Evolutionary conservation across 2,797 vertebrate genomes (phyloP).

Genomic region (Bufotes viridis): DNA sequence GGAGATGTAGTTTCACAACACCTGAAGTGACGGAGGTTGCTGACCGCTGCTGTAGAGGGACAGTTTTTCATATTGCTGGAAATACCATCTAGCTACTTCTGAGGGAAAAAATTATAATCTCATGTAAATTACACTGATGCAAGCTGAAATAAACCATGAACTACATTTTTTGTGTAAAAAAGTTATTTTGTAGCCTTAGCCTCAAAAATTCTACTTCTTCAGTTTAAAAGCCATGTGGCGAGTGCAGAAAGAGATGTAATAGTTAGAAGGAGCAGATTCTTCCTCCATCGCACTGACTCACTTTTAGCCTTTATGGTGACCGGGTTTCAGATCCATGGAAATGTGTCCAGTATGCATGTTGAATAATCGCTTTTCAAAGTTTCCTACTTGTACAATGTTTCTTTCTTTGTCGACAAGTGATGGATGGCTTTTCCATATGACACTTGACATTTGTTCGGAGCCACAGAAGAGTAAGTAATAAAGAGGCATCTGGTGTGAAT

Average conservation of each 20-base stretch:
- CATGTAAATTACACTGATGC: background rate
- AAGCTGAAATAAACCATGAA: background rate
- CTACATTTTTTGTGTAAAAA: background rate
- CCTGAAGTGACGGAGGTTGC: too few species aligned
- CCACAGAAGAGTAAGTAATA: background rate
- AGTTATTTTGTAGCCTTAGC: background rate
- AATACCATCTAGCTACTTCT: background rate
- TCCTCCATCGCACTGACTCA: background rate
- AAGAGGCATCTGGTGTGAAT: slow-evolving; percentile 15
- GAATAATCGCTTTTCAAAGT: background rate
- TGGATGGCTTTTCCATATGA: slow-evolving; percentile 20
- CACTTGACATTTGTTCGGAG: slow-evolving; percentile 31
- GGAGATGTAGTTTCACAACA: too few species aligned
- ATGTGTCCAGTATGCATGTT: background rate
- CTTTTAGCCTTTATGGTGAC: slow-evolving; percentile 2
- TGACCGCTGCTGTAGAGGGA: too few species aligned
- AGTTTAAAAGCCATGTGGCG: background rate
- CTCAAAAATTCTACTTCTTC: background rate
- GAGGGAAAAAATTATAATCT: background rate
- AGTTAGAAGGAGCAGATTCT: background rate
- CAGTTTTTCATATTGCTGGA: background rate
- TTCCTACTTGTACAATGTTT: slow-evolving; percentile 23
- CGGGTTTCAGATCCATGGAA: background rate
- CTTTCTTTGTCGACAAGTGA: slow-evolving; percentile 20
- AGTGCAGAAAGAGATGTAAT: background rate